These are phyloP conservation scores for Gymnosoma rotundatum DNA, from an alignment of 2,888 invertebrate species.

Conservation along the genomic window DNA sequence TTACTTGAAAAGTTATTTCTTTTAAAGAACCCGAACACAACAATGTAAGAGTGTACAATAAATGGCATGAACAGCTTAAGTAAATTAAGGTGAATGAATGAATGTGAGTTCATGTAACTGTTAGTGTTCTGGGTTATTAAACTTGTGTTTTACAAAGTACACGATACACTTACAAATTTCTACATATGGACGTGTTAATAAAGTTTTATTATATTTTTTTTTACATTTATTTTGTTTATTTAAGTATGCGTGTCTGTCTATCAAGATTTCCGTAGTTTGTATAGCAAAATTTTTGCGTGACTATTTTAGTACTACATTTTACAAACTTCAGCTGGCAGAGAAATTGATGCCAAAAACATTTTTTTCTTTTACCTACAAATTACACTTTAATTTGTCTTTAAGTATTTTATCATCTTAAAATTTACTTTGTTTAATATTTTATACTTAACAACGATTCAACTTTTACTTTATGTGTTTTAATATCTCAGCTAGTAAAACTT, in stretches of 20 bases:
- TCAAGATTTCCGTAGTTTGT: not conserved
- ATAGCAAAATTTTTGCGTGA: slow-evolving; percentile 9
- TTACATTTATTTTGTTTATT: slow-evolving; percentile 11
- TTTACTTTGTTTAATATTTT: not conserved
- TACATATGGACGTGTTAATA: not conserved
- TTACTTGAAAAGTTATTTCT: slow-evolving; percentile 17
- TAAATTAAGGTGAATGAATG: slow-evolving; percentile 3
- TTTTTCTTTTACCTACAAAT: not conserved
- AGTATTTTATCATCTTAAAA: slow-evolving; percentile 11
- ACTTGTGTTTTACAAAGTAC: slow-evolving; percentile 37
- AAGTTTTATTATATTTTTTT: not conserved
- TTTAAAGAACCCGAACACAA: slow-evolving; percentile 13
- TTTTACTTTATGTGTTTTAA: not conserved
- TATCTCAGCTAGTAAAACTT: not conserved
- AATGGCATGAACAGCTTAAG: not conserved
- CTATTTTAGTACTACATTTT: slow-evolving; percentile 25
- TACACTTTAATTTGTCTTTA: not conserved
- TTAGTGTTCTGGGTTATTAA: slow-evolving; percentile 58
- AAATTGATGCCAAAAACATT: not conserved
- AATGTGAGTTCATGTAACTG: slow-evolving; percentile 16
- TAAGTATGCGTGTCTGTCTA: slow-evolving; percentile 15
- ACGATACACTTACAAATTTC: not conserved
- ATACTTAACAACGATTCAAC: not conserved
- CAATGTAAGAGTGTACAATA: slow-evolving; percentile 35
- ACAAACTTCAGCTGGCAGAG: not conserved